These are phyloP conservation scores for Seriola dumerili DNA, from an alignment of 2,113 vertebrate species.

Conservation along the genomic window DNA sequence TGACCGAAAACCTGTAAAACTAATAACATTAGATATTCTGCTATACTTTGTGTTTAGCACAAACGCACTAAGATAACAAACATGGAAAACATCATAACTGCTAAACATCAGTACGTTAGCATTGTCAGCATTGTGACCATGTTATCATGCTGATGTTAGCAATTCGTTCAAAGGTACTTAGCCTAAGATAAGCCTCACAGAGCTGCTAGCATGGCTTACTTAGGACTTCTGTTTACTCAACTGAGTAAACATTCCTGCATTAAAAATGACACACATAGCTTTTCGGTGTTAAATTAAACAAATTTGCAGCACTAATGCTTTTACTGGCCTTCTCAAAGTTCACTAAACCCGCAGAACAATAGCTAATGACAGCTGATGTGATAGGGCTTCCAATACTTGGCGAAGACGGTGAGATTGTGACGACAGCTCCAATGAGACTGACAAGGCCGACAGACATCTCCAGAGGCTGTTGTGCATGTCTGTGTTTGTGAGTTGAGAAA, in stretches of 20 bases:
- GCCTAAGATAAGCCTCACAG: no score
- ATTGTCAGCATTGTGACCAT: no score
- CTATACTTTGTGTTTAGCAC: no score
- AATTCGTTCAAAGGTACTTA: no score
- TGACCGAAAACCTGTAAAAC: no score
- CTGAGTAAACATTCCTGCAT: neutral
- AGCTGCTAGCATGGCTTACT: no score
- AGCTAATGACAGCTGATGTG: neutral
- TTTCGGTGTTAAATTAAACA: neutral
- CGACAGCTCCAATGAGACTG: neutral
- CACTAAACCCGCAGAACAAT: neutral
- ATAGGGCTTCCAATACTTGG: neutral
- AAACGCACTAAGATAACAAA: no score
- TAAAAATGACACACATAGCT: neutral
- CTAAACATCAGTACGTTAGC: no score
- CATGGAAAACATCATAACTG: no score
- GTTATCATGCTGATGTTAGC: no score
- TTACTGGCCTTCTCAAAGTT: neutral
- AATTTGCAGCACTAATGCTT: neutral
- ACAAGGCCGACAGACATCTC: slow-evolving; percentile 47
- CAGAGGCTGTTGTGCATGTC: slow-evolving; percentile 46
- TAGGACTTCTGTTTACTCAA: neutral
- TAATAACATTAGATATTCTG: no score
- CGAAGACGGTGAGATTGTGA: neutral
- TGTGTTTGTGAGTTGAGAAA: slow-evolving; percentile 45